Conservation (phyloP, 2,113 vertebrate genomes). For the Penelope pileata region DNA sequence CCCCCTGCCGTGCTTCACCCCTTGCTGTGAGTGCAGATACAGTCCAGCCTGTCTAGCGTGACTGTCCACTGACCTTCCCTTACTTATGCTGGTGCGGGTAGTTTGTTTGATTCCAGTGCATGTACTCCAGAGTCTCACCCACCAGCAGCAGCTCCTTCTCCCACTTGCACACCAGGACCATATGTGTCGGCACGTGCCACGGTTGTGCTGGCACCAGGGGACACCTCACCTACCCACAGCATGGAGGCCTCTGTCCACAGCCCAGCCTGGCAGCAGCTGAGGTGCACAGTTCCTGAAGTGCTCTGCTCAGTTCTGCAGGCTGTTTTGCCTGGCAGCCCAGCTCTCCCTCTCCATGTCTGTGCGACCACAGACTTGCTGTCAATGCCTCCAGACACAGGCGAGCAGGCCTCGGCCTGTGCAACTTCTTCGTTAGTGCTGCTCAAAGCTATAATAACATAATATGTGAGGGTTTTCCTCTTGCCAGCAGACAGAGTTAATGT, state of each 20-base stretch:
- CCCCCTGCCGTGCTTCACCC: background rate
- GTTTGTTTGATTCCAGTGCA: background rate
- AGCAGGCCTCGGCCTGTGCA: conserved; percentile 59
- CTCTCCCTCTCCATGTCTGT: background rate
- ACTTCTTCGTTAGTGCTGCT: conserved; percentile 63
- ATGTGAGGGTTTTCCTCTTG: conserved; percentile 64
- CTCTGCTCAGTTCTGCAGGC: background rate
- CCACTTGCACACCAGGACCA: background rate
- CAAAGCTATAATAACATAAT: conserved; percentile 69
- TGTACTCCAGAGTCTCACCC: background rate
- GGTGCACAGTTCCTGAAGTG: background rate
- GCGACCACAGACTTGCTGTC: conserved; percentile 54
- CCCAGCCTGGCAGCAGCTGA: rapidly evolving
- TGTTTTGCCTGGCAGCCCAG: background rate
- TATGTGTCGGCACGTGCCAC: background rate
- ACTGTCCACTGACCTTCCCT: background rate
- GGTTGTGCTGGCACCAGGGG: background rate
- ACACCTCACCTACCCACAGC: background rate
- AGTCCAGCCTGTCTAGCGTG: background rate
- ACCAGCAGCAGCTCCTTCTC: background rate
- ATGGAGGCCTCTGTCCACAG: background rate
- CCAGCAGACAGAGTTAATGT: conserved; percentile 66
- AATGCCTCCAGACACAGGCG: conserved; percentile 58
- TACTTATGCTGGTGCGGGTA: background rate
- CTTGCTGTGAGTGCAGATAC: background rate